phyloP scores from a whole-genome alignment of 2,797 vertebrate genomes.

The Pyrocephalus nanus region DNA sequence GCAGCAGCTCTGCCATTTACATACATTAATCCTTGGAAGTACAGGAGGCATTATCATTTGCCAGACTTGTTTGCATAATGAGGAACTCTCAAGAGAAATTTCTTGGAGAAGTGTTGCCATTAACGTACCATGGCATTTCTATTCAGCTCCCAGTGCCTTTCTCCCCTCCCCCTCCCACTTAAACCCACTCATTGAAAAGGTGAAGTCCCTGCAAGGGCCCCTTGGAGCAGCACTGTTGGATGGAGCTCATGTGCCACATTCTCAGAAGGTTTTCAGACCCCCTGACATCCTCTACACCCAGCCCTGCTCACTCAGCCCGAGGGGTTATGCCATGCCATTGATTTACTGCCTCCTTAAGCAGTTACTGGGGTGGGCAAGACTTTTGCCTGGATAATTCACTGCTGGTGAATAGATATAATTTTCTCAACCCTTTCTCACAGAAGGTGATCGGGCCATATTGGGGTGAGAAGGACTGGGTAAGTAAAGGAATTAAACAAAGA shows the following conservation, averaged over 20 bases:
- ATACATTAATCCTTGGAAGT: slow-evolving; percentile 53
- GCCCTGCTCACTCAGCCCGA: not conserved
- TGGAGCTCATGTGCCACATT: not conserved
- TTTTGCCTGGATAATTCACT: not conserved
- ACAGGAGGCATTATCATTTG: slow-evolving; percentile 51
- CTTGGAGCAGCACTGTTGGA: not conserved
- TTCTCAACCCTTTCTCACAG: not conserved
- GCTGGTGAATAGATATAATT: not conserved
- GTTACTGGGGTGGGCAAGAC: not conserved
- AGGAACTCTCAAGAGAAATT: slow-evolving; percentile 55
- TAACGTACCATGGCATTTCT: not conserved
- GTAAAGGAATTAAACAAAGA: not conserved
- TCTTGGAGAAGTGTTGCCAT: slow-evolving; percentile 31
- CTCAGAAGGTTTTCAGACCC: not conserved
- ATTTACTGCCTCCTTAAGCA: not conserved
- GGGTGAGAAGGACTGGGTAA: not conserved
- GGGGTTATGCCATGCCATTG: not conserved
- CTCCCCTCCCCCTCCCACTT: not conserved
- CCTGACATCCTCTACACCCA: not conserved
- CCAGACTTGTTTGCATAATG: slow-evolving; percentile 66
- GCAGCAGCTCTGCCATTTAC: slow-evolving; percentile 43
- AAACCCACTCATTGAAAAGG: not conserved
- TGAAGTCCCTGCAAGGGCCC: not conserved
- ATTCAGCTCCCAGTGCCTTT: not conserved
- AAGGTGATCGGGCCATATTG: not conserved